Conservation (phyloP, 1,140 invertebrate genomes). For the Callitettix versicolor region DNA sequence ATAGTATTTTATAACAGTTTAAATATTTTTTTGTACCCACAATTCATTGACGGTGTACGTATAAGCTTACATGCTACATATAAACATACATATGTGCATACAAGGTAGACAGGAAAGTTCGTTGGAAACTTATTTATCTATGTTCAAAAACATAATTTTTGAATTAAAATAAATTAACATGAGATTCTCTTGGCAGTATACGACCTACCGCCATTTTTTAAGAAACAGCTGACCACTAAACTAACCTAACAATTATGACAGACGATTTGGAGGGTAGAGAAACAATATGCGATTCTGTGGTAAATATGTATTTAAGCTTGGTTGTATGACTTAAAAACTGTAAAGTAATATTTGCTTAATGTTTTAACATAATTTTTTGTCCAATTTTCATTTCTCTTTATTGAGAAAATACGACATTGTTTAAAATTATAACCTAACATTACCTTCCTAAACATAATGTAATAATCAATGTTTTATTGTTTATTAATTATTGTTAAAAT, state of each 20-base stretch:
- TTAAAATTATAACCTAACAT: slow-evolving; percentile 3
- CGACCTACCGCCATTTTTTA: slow-evolving; percentile 2
- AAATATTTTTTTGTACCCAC: too few relatives aligned
- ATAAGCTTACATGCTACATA: too few relatives aligned
- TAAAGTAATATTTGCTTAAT: not conserved
- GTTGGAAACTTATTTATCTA: too few relatives aligned
- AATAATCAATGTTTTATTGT: slow-evolving; percentile 2
- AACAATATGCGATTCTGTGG: slow-evolving; percentile 59
- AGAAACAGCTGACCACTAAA: slow-evolving; percentile 32
- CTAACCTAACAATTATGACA: slow-evolving; percentile 41
- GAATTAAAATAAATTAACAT: not conserved
- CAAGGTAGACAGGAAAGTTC: too few relatives aligned
- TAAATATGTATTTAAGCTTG: slow-evolving; percentile 29
- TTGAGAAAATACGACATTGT: not conserved
- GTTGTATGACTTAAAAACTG: slow-evolving; percentile 11
- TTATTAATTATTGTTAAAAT: not conserved
- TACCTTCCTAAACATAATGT: not conserved
- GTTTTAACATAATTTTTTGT: not conserved
- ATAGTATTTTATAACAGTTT: too few relatives aligned
- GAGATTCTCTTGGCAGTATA: too few relatives aligned
- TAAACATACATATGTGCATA: too few relatives aligned
- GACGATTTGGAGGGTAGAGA: slow-evolving; percentile 54
- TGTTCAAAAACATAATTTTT: too few relatives aligned
- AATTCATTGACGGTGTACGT: too few relatives aligned
- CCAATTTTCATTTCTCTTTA: not conserved